These are phyloP conservation scores for Anser cygnoides DNA, from an alignment of 2,113 vertebrate species.

Conservation along the genomic window DNA sequence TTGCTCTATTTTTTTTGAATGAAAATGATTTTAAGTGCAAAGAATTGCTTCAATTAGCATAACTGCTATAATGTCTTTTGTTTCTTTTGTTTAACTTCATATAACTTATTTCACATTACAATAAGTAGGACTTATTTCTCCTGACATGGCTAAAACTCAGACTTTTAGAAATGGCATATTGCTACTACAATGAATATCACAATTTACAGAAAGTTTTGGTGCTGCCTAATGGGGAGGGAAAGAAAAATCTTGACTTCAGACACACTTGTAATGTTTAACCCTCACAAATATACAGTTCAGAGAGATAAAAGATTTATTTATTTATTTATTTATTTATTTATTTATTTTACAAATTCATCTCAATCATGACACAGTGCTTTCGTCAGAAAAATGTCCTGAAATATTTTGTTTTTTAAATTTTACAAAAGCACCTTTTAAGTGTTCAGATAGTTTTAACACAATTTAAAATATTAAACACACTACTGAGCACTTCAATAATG, in stretches of 20 bases:
- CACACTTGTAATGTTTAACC: not conserved
- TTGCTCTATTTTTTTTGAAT: not conserved
- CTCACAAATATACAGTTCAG: not conserved
- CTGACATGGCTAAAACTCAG: not conserved
- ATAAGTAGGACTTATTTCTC: not conserved
- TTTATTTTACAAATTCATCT: not conserved
- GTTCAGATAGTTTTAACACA: not conserved
- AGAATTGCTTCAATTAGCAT: not conserved
- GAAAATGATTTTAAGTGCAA: not conserved
- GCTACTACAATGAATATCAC: rapidly evolving
- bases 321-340: not conserved
- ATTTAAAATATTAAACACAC: not conserved
- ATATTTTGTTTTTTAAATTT: not conserved
- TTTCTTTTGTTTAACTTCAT: not conserved
- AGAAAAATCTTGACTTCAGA: not conserved
- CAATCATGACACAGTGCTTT: not conserved
- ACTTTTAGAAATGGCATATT: not conserved
- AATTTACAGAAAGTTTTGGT: not conserved
- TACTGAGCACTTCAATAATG: not conserved
- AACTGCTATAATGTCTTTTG: not conserved
- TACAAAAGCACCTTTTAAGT: not conserved
- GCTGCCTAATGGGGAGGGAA: not conserved
- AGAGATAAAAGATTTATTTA: not conserved
- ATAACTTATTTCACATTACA: not conserved
- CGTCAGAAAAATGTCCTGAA: not conserved